Percentiles rank a stretch among this genome's conserved stretches.
phyloP scores from a whole-genome alignment of 2,113 vertebrate species.

The Gobio gobio region DNA sequence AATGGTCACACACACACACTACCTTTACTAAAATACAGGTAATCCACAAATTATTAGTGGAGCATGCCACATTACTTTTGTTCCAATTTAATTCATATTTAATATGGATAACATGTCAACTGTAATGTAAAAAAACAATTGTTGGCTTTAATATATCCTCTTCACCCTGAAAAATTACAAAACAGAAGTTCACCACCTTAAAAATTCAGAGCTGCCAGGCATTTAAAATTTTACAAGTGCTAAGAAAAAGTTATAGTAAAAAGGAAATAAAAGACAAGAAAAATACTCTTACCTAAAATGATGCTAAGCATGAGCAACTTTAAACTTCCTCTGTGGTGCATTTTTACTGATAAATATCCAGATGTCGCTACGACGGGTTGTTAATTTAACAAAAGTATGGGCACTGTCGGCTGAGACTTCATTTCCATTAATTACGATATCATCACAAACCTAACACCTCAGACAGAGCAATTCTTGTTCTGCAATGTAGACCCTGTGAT shows the following conservation, averaged over 20 bases:
- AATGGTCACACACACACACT: not conserved
- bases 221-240: not conserved
- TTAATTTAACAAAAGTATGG: not conserved
- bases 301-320: constrained; percentile 55
- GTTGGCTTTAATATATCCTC: not conserved
- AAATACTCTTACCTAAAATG: constrained; percentile 69
- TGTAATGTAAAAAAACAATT: not conserved
- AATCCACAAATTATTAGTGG: not conserved
- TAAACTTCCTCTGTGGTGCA: constrained; percentile 58
- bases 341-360: constrained; percentile 45
- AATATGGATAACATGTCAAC: not conserved
- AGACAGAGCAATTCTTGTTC: not conserved
- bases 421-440: not conserved
- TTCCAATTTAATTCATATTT: not conserved
- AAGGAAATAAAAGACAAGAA: not conserved
- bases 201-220: not conserved
- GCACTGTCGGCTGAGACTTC: not conserved
- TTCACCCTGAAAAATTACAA: not conserved
- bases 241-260: not conserved
- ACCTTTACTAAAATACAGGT: not conserved
- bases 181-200: not conserved
- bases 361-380: not conserved
- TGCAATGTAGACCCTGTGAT: not conserved
- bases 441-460: not conserved
- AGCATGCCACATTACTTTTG: not conserved